Evolutionary conservation across 2,113 vertebrate genomes (phyloP).

Genomic region (Trogon surrucura): DNA sequence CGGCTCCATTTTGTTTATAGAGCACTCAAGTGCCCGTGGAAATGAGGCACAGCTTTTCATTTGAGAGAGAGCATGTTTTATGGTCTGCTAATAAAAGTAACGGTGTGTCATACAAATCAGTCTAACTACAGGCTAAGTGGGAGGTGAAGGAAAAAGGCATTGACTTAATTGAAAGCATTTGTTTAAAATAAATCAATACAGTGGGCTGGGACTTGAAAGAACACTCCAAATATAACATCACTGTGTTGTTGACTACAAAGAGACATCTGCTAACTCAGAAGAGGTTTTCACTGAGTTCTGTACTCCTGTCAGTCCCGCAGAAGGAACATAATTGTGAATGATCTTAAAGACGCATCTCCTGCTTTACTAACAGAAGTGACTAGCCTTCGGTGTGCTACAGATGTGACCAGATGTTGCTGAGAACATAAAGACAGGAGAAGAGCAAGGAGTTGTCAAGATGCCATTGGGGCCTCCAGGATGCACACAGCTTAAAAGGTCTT

Average conservation of each 20-base stretch:
- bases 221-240: neutral
- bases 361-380: neutral
- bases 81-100: conserved; percentile 42
- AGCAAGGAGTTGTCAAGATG: neutral
- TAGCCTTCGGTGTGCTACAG: neutral
- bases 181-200: conserved; percentile 53
- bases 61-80: neutral
- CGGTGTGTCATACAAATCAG: neutral
- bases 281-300: neutral
- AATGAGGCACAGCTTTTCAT: neutral
- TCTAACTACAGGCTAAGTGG: conserved; percentile 14
- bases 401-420: neutral
- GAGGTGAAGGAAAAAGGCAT: conserved; percentile 30
- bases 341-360: neutral
- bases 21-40: neutral
- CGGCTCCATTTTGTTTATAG: neutral
- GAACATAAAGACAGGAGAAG: neutral
- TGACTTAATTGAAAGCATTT: conserved; percentile 43
- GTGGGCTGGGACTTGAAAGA: conserved; percentile 5
- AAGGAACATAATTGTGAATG: neutral
- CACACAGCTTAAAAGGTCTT: neutral
- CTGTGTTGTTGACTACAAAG: neutral
- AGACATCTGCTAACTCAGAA: neutral
- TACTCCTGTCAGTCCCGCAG: neutral
- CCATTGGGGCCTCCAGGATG: neutral